These are phyloP conservation scores for Megastigmus dorsalis DNA, from an alignment of 2,888 invertebrate species.

Conservation along the genomic window DNA sequence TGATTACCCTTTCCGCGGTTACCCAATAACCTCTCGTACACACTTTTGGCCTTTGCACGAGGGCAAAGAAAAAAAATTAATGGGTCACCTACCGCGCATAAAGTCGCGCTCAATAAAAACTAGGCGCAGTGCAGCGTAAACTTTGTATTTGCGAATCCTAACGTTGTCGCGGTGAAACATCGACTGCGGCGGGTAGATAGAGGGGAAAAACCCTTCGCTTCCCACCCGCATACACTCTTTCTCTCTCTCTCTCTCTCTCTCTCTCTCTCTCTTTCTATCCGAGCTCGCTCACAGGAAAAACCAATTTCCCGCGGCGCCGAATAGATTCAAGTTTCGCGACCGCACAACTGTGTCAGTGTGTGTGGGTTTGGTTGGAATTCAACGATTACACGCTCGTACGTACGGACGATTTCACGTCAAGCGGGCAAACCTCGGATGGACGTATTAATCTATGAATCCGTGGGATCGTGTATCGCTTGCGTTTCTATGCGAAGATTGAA, in stretches of 20 bases:
- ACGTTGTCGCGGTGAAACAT: not conserved
- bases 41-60: too few species aligned
- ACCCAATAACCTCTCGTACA: too few species aligned
- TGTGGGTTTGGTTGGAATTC: too few species aligned
- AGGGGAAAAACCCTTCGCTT: too few species aligned
- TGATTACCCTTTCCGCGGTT: too few species aligned
- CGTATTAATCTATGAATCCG: too few species aligned
- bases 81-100: not conserved
- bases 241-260: not conserved
- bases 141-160: conserved; percentile 22
- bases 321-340: conserved; percentile 48
- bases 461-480: too few species aligned
- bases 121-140: not conserved
- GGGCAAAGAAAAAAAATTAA: too few species aligned
- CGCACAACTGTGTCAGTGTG: not conserved
- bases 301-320: conserved; percentile 55
- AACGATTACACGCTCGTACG: not conserved
- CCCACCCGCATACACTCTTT: not conserved
- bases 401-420: not conserved
- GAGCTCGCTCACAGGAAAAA: conserved; percentile 40
- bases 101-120: conserved; percentile 7
- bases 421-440: not conserved
- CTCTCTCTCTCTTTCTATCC: not conserved
- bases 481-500: too few species aligned
- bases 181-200: not conserved